phyloP scores from a whole-genome alignment of 2,797 vertebrate genomes.

The Xenopus petersii region DNA sequence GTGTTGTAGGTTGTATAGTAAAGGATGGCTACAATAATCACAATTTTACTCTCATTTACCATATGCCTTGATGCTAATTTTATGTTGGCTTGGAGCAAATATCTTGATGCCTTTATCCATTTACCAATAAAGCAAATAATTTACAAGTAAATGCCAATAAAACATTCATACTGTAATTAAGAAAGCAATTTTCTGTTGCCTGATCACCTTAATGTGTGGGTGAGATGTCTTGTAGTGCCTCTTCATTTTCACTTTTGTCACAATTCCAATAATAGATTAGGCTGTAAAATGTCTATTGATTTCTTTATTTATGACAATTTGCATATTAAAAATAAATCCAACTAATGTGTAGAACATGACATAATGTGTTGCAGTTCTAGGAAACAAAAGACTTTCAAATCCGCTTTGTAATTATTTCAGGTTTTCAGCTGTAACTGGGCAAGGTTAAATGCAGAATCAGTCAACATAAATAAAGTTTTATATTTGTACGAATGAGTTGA shows the following conservation, averaged over 20 bases:
- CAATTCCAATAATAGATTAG: slow-evolving; percentile 8
- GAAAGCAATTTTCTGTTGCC: neutral
- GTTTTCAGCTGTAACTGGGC: no score
- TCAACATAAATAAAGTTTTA: no score
- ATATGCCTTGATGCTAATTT: neutral
- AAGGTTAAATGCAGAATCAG: no score
- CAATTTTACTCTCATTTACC: no score
- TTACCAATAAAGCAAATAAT: slow-evolving; percentile 1
- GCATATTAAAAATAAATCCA: neutral
- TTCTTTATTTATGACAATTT: slow-evolving; percentile 2
- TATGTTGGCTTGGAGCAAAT: neutral
- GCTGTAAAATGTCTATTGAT: neutral
- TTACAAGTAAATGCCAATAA: slow-evolving; percentile 1
- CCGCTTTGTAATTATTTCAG: neutral
- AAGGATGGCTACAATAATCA: no score
- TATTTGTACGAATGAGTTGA: no score
- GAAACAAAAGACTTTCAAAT: neutral
- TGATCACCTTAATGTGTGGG: neutral
- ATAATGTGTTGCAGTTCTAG: neutral
- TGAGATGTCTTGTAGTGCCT: neutral
- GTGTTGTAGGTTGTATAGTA: no score
- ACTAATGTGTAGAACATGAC: neutral
- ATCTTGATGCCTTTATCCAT: neutral
- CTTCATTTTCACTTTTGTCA: neutral
- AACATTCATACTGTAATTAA: neutral